Conservation (phyloP, 1,140 invertebrate species). For the Globodera rostochiensis region DNA sequence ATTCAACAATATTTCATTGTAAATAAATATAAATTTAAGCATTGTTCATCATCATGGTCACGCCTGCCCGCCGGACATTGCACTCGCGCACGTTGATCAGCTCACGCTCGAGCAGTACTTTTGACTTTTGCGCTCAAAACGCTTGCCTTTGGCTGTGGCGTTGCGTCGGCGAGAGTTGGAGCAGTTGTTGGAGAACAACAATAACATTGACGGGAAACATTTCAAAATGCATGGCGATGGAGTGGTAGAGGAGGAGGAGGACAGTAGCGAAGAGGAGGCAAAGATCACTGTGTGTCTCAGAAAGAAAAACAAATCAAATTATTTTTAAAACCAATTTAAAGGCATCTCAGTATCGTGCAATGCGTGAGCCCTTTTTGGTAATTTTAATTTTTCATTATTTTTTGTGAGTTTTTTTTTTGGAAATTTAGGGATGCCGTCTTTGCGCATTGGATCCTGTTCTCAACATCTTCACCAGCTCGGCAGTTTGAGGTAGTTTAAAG, state of each 20-base stretch:
- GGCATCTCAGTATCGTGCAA: not conserved
- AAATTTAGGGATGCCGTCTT: conserved; percentile 7
- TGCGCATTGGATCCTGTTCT: conserved; percentile 18
- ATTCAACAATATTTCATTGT: too few species aligned
- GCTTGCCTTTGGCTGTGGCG: not conserved
- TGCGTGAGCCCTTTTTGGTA: conserved; percentile 21
- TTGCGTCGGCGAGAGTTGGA: not conserved
- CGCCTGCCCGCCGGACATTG: conserved; percentile 11
- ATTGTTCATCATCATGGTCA: not conserved
- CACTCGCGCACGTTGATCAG: conserved; percentile 17
- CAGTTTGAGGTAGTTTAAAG: not conserved
- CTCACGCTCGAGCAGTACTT: conserved; percentile 5
- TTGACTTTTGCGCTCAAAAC: conserved; percentile 1
- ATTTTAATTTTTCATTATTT: too few species aligned
- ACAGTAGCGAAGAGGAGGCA: conserved; percentile 28
- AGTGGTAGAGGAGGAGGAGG: not conserved
- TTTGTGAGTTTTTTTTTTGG: too few species aligned
- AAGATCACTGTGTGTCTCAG: not conserved
- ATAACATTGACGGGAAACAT: not conserved
- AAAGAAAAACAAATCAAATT: not conserved
- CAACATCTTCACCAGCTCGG: conserved; percentile 29
- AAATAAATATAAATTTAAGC: too few species aligned
- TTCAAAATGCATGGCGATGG: not conserved
- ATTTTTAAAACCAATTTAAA: conserved; percentile 5
- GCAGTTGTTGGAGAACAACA: not conserved